Evolutionary conservation across 53 echinoderm and acorn worm species (phyloP).

Genomic region (Hippasteria phrygiana): DNA sequence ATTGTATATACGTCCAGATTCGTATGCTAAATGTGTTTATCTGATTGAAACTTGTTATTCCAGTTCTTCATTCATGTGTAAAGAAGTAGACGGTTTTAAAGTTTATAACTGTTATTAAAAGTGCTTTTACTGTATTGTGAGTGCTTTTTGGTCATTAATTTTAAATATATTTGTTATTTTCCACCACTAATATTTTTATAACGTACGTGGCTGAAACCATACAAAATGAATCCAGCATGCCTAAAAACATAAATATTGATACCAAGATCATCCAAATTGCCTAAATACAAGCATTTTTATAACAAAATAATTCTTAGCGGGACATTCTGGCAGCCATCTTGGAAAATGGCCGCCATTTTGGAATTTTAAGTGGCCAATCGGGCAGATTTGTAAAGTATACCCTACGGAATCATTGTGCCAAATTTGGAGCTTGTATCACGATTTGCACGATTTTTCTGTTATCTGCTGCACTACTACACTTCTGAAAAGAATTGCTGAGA

Average conservation of each 20-base stretch:
- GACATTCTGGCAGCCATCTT: neutral
- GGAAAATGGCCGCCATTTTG: slow-evolving; percentile 15
- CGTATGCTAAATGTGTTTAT: no score
- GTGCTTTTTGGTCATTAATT: neutral
- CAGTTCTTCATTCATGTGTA: no score
- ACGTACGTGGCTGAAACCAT: no score
- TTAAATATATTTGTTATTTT: neutral
- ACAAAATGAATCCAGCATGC: neutral
- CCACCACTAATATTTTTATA: no score
- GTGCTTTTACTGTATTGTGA: no score
- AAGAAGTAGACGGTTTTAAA: no score
- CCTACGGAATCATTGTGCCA: neutral
- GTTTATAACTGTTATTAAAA: no score
- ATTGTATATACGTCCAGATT: no score
- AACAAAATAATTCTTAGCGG: neutral
- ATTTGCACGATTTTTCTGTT: neutral
- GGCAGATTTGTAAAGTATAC: slow-evolving; percentile 14
- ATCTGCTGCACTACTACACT: no score
- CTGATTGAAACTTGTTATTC: no score
- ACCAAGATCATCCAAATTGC: neutral
- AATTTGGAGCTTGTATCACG: slow-evolving; percentile 1
- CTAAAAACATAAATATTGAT: neutral
- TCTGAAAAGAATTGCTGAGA: no score
- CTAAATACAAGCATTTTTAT: neutral
- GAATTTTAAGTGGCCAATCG: slow-evolving; percentile 33